Percentiles rank a stretch among this genome's conserved stretches.
phyloP scores from a whole-genome alignment of 1,140 invertebrate species.

The Colletes latitarsis region DNA sequence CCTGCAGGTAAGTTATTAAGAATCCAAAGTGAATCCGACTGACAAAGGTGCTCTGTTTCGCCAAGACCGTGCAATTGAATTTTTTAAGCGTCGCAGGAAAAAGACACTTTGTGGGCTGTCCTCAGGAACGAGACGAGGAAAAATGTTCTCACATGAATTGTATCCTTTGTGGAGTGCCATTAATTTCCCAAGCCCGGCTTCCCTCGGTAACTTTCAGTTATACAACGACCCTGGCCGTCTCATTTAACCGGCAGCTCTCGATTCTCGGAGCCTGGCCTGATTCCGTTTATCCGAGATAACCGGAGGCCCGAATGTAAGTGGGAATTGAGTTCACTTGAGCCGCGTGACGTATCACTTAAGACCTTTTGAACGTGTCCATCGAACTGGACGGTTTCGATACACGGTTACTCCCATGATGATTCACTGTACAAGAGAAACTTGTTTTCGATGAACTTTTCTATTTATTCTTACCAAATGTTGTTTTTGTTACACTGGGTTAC shows the following conservation, averaged over 20 bases:
- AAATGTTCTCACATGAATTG: slow-evolving; percentile 36
- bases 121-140: neutral
- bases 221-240: slow-evolving; percentile 17
- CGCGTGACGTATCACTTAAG: slow-evolving; percentile 4
- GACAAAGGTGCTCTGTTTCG: neutral
- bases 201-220: slow-evolving; percentile 15
- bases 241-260: slow-evolving; percentile 38
- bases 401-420: neutral
- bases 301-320: slow-evolving; percentile 24
- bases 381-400: too few relatives aligned
- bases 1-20: neutral
- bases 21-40: neutral
- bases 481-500: too few relatives aligned
- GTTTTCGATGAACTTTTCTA: too few relatives aligned
- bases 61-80: slow-evolving; percentile 3
- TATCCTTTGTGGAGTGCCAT: slow-evolving; percentile 31
- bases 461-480: too few relatives aligned
- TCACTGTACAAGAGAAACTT: too few relatives aligned
- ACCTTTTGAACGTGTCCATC: neutral
- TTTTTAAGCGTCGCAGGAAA: neutral
- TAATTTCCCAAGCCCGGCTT: slow-evolving; percentile 22
- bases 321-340: slow-evolving; percentile 37
- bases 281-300: slow-evolving; percentile 41
- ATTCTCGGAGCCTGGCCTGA: slow-evolving; percentile 42
- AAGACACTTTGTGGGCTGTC: neutral